A percentile compares a stretch with the other conserved stretches of the same genome.
These are phyloP conservation scores for Pitangus sulphuratus DNA, from an alignment of 2,797 vertebrate genomes.

Conservation along the genomic window DNA sequence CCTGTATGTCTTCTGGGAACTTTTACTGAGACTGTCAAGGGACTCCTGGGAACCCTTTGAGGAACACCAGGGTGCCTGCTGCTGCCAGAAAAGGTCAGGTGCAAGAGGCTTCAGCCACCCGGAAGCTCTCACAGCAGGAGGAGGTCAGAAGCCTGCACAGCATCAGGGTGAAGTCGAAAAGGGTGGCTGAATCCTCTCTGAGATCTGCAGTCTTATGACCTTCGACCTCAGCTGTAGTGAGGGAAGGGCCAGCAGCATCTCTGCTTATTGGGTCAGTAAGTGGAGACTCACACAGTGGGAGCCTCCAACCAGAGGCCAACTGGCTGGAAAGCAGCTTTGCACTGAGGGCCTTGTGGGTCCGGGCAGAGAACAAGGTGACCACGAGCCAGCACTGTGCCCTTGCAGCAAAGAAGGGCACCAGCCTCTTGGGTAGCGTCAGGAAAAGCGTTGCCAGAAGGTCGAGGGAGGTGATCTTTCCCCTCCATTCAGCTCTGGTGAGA, in stretches of 20 bases:
- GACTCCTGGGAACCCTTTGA: background rate
- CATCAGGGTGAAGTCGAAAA: background rate
- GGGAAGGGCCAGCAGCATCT: background rate
- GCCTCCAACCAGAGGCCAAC: background rate
- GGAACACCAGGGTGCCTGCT: background rate
- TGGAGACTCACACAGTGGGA: background rate
- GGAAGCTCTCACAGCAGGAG: fast-evolving
- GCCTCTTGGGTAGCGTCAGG: no score
- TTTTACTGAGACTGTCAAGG: background rate
- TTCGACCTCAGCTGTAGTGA: background rate
- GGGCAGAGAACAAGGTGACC: background rate
- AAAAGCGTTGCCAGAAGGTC: fast-evolving
- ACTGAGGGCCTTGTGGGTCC: background rate
- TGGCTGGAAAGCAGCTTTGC: background rate
- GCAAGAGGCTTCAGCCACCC: fast-evolving
- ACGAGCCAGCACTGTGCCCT: background rate
- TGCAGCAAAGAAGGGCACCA: background rate
- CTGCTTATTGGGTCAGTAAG: fast-evolving
- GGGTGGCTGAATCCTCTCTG: background rate
- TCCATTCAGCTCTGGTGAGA: background rate
- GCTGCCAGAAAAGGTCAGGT: background rate
- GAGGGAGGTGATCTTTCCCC: background rate
- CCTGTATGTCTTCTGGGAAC: background rate
- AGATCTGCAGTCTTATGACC: background rate
- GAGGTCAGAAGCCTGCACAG: background rate